Conservation (phyloP, 2,797 vertebrate species). For the Lophotriccus pileatus region DNA sequence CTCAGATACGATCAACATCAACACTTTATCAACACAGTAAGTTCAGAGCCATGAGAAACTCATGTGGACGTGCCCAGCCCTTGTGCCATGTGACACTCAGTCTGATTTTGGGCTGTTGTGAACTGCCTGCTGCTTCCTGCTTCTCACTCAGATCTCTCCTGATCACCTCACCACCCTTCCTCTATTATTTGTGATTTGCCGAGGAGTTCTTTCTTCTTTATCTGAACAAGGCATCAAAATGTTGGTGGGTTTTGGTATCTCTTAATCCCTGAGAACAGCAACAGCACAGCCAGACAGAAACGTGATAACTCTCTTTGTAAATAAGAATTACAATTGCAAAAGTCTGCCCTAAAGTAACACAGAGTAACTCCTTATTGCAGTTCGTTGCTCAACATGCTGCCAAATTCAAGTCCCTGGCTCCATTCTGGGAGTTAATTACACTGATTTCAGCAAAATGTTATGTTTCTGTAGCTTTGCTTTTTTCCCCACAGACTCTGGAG, state of each 20-base stretch:
- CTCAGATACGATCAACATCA: neutral
- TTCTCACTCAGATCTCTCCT: neutral
- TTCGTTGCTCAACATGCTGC: neutral
- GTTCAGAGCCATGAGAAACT: slow-evolving; percentile 8
- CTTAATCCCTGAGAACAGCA: neutral
- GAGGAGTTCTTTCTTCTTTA: neutral
- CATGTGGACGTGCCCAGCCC: neutral
- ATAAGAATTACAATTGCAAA: neutral
- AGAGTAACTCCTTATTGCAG: neutral
- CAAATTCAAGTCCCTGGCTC: neutral
- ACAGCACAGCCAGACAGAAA: neutral
- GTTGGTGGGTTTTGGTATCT: neutral
- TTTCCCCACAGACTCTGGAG: neutral
- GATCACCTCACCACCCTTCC: neutral
- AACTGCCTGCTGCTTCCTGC: neutral
- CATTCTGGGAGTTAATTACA: neutral
- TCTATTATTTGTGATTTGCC: fast-evolving
- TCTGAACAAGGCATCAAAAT: neutral
- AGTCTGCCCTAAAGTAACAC: neutral
- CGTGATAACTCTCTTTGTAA: neutral
- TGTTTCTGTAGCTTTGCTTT: neutral
- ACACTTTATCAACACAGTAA: neutral
- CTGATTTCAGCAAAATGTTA: neutral
- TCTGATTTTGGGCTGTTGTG: neutral
- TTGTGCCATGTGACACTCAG: neutral